Base-by-base conservation (phyloP, 2,113 vertebrate species). In the Prionailurus bengalensis region DNA sequence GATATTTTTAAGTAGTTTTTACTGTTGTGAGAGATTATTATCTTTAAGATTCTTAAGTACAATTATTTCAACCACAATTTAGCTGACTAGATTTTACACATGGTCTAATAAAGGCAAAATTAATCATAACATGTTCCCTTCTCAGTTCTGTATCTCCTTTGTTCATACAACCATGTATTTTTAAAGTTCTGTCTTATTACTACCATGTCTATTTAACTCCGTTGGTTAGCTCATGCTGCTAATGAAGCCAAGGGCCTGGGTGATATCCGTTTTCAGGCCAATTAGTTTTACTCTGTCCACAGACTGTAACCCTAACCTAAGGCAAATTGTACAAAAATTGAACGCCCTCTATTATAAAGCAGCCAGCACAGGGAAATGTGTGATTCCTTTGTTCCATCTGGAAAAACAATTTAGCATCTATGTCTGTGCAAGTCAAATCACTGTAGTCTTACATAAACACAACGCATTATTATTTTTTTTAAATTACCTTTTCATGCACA, bases 281-380 rank as follows among this genome's bases (percentile, higher is more conserved):
- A 78, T 96, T 95, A 94, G 27, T 92, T 97, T 95, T 90, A 93
- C 19, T 95, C 36, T 78, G 36, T 89, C 70, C 66, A 94, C 39
- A 93, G 76, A 95, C 66, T n/a, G 84, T 94, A 95, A 92, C 51
- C 63, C 73, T 83, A 89, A 83, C 36, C 21, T 90, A 94, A 84
- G 82, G 51, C 53, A 94, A 92, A 84, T 53, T 94, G 51, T 92
- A 61, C 76, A 92, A 85, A 96, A 97, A 85, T n/a, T 84, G 42
- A 96, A 94, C 27, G 27, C 10, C 29, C 66, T 90, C 29, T 61
- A 36, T 78, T 90, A 82, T 1, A 84, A 88, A 36, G 23, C 25
- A 78, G 8, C 25, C 85, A 84, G 19, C 33, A 25, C 9, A 73
- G 17, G 19, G 89, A 93, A 70, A 91, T 65, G 89, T 39, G 11